Base-by-base conservation (phyloP, 2,113 vertebrate species). In the Salvelinus sp. region DNA sequence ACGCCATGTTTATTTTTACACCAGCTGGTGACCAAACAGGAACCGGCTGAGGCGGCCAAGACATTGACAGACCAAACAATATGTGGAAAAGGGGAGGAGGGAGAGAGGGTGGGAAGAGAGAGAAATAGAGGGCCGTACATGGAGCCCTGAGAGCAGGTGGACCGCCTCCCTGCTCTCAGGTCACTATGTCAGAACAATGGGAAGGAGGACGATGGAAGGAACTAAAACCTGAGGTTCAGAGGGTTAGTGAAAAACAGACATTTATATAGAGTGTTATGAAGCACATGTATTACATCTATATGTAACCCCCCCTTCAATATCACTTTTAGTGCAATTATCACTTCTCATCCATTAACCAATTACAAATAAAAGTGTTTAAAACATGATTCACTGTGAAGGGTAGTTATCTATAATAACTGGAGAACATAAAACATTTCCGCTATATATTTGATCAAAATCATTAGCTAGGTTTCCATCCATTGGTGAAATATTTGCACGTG, bases 171-270 rank as follows among this genome's bases (percentile, higher is more conserved):
- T 76, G 76, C 64, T 50, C 28, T 0, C 57, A 57, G 66, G 54
- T 82, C 67, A 33, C 22, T 65, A n/a, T 60, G 38, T 76, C 48
- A 78, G 58, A 79, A 91, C 82, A 86, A 87, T 86, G 80, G 66
- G 66, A 2, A 48, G 44, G 23, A 81, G 70, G 70, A 25, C 58
- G 50, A 5, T 69, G 71, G 20, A 63, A 58, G 67, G 74, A 75
- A 78, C 23, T 60, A 60, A 20, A 60, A 18, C 25, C 70, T 23
- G 68, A 77, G 64, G 76, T 18, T 54, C 20, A 60, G 20, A 60
- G 6, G 14, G 58, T 12, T 23, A 6, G n/a, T 23, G 58, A 62
- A 20, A 62, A 22, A 22, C 58, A n/a, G 58, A 62, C 14, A 22
- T 22, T 16, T 22, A 62, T 22, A 22, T 62, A 22, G n/a, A 62